Evolutionary conservation across 1,140 invertebrate species (phyloP), one percentile per base, ranked within the genome.

Genomic region (Drosophila pallidifrons): DNA sequence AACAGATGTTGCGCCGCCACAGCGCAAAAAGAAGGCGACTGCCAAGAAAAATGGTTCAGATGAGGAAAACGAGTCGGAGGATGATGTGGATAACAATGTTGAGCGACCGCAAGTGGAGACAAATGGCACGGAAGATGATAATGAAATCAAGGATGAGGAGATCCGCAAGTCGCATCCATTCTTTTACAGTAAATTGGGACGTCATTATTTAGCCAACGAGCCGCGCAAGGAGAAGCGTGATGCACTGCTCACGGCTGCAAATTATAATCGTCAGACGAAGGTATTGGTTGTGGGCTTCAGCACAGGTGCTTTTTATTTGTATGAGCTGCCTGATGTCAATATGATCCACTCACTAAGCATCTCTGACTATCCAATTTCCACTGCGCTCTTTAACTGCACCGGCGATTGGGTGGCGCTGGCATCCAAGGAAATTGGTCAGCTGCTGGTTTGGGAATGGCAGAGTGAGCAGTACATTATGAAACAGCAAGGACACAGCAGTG

Each of bases 371-470:
- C 93, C 94, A 61, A 97, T 99, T 52, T 95, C 96, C 16, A 95
- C 97, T 0, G 95, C 99, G 1, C 93, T 95, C 0, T 94, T 99
- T 41, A 99, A 99, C 90, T 93, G 93, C 7, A 96, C 95, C 13
- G 98, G 98, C 0, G 98, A 99, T 91, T 99, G 98, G 98, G 96
- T 99, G 57, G 98, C 97, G 0, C 91, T 99, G 25, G 98, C 96
- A 0, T 98, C 97, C 90, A 94, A 95, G 0, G 95, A 95, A 43
- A 93, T 97, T 1, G 98, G 98, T 0, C 98, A 99, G 91, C 93
- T 99, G 15, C 92, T 99, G 10, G 98, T 99, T 5, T 99, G 98
- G 98, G 99, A 99, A 93, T 99, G 98, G 98, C 98, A 99, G 93
- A 99, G 98, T 92, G 98, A 99, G 94, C 98, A 97, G n/a, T 99